Conservation (phyloP, 2,888 invertebrate species). For the Malthinus seriepunctatus region DNA sequence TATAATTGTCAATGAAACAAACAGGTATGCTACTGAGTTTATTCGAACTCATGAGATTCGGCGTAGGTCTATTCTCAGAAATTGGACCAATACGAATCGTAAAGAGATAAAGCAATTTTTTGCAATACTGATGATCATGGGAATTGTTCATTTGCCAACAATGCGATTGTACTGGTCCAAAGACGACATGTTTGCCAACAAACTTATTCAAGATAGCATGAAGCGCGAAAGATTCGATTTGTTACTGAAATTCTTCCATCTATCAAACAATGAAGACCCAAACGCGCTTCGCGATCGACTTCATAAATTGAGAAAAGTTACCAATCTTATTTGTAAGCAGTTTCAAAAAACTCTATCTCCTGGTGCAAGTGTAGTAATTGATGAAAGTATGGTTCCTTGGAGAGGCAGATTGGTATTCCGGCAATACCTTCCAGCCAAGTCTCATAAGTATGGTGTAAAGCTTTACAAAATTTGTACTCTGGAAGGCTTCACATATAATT, state of each 20-base stretch:
- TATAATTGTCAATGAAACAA: conserved; percentile 1
- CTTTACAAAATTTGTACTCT: conserved; percentile 43
- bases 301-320: conserved; percentile 2
- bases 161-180: background rate
- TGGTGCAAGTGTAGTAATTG: conserved; percentile 38
- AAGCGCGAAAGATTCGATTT: no score
- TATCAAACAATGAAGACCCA: conserved; percentile 7
- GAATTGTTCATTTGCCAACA: background rate
- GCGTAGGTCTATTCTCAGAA: background rate
- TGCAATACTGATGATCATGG: conserved; percentile 3
- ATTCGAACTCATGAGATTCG: background rate
- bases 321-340: background rate
- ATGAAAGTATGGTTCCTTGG: conserved; percentile 46
- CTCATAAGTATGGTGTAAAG: conserved; percentile 47
- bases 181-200: no score
- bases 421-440: conserved; percentile 43
- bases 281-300: background rate
- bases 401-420: conserved; percentile 41
- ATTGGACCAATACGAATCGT: conserved; percentile 1
- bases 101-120: conserved; percentile 3
- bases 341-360: conserved; percentile 26
- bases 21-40: conserved; percentile 6
- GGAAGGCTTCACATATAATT: conserved; percentile 37
- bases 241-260: no score
- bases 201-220: no score